Conservation (phyloP, 2,113 vertebrate genomes). For the Nansenia antarctica region DNA sequence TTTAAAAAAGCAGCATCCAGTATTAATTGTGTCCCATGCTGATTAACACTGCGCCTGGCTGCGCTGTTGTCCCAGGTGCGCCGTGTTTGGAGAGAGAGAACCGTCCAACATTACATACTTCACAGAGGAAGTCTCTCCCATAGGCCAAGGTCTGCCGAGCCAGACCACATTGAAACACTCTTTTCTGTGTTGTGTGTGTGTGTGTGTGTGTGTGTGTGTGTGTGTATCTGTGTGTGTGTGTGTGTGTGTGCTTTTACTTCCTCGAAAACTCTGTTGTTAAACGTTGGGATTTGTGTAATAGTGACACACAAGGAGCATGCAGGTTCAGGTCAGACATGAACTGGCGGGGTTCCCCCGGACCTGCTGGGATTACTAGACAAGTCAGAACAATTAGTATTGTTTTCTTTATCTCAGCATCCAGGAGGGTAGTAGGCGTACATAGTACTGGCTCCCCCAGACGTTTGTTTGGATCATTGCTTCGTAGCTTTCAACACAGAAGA, state of each 20-base stretch:
- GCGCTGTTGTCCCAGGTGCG: conserved; percentile 81
- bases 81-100: conserved; percentile 71
- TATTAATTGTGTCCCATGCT: conserved; percentile 74
- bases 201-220: too few relatives aligned
- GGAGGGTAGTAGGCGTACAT: conserved; percentile 16
- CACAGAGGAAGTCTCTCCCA: conserved; percentile 73
- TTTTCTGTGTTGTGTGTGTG: too few relatives aligned
- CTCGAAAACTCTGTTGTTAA: conserved; percentile 65
- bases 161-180: conserved; percentile 73
- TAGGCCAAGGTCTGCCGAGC: conserved; percentile 53
- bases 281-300: conserved; percentile 64
- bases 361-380: conserved; percentile 35
- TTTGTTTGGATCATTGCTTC: conserved; percentile 55
- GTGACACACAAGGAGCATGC: conserved; percentile 44
- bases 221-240: too few relatives aligned
- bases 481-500: conserved; percentile 60
- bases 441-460: conserved; percentile 26
- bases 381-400: conserved; percentile 56
- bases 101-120: conserved; percentile 75
- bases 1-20: conserved; percentile 50
- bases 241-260: conserved; percentile 59
- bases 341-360: conserved; percentile 26
- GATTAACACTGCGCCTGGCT: conserved; percentile 74
- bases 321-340: conserved; percentile 47
- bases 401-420: conserved; percentile 40